phyloP scores from a whole-genome alignment of 1,140 invertebrate species.

The Formica selysi region DNA sequence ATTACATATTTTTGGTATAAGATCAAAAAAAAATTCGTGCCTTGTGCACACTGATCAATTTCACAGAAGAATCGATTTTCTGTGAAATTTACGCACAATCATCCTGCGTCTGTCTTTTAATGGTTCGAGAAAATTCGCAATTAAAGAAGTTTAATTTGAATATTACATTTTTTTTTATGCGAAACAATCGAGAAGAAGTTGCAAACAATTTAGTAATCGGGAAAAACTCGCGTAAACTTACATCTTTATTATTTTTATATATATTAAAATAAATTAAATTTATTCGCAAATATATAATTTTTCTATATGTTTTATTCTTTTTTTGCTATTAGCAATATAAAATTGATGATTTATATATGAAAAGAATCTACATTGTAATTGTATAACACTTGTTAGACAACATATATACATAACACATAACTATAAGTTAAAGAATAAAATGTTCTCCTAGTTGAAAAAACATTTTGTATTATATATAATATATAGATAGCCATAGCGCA shows the following conservation, averaged over 20 bases:
- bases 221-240: background rate
- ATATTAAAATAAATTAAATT: too few relatives aligned
- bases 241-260: too few relatives aligned
- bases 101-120: too few relatives aligned
- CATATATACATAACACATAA: background rate
- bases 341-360: background rate
- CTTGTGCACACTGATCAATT: too few relatives aligned
- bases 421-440: background rate
- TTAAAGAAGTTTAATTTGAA: slow-evolving; percentile 1
- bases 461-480: background rate
- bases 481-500: background rate
- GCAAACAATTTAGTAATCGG: background rate
- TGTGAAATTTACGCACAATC: too few relatives aligned
- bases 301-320: background rate
- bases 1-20: too few relatives aligned
- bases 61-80: too few relatives aligned
- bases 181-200: background rate
- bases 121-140: too few relatives aligned
- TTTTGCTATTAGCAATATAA: background rate
- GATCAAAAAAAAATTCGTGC: too few relatives aligned
- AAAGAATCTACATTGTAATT: background rate
- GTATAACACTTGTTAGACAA: background rate
- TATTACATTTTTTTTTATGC: background rate
- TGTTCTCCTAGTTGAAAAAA: background rate
- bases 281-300: background rate